phyloP scores from a whole-genome alignment of 2,888 invertebrate species.

The Cristatella mucedo region DNA sequence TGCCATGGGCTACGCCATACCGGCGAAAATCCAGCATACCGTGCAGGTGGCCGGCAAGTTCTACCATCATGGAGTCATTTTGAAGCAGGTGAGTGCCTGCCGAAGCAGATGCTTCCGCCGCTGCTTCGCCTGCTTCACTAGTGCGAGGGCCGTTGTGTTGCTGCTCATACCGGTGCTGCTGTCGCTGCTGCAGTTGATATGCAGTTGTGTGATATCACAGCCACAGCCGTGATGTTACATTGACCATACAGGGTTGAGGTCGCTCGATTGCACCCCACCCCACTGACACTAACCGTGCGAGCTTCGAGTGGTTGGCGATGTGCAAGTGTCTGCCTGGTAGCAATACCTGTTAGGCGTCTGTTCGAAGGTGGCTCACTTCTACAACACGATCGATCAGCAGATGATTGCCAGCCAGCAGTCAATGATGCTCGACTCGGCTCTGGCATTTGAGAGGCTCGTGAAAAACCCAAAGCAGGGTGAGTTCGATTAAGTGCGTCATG shows the following conservation, averaged over 20 bases:
- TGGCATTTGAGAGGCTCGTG: constrained; percentile 72
- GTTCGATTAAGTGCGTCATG: too few species aligned
- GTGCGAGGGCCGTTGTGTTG: too few species aligned
- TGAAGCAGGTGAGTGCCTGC: constrained; percentile 60
- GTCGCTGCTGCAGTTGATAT: too few species aligned
- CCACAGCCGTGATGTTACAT: background rate
- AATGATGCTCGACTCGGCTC: constrained; percentile 81
- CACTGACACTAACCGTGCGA: too few species aligned
- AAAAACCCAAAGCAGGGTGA: constrained; percentile 39
- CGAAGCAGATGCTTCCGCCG: too few species aligned
- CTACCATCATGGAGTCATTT: constrained; percentile 62
- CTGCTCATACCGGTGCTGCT: too few species aligned
- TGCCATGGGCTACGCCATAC: constrained; percentile 60
- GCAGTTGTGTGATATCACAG: too few species aligned
- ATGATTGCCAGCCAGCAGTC: constrained; percentile 89
- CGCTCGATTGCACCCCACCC: too few species aligned
- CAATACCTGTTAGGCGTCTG: too few species aligned
- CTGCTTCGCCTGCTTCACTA: too few species aligned
- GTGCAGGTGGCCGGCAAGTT: constrained; percentile 59
- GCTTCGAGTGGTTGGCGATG: too few species aligned
- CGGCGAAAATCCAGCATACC: constrained; percentile 55
- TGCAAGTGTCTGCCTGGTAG: too few species aligned
- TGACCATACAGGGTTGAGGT: background rate
- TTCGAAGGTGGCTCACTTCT: constrained; percentile 49
- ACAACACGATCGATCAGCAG: constrained; percentile 91